Base-by-base conservation (phyloP, 1,140 invertebrate species). In the Manduca sexta region DNA sequence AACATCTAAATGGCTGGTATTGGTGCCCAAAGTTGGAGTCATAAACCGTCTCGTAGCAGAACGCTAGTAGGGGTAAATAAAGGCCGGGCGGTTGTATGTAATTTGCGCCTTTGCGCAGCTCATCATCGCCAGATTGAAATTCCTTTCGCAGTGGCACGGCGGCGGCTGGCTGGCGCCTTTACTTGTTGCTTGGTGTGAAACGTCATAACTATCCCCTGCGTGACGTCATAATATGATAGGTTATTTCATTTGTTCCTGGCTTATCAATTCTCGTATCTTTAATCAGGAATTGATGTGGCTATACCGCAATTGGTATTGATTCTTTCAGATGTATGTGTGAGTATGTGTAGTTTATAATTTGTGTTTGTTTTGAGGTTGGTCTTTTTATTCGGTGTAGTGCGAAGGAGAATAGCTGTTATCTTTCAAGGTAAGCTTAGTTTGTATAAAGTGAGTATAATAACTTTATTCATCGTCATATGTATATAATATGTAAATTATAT, bases 111-210 rank as follows among this genome's bases (percentile, higher is more conserved):
- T 63, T 60, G 65, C 71, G 53, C 68, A 60, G 60, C 58, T 70
- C 77, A 77, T 79, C 78, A 75, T 56, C 59, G 52, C 64, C 70
- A 78, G 72, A 79, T 82, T 82, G 72, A 74, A 78, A 82, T 82
- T 79, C 74, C 69, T 67, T 60, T 64, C 59, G 59, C 55, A 61
- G 55, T 65, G 69, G 57, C 69, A 63, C 58, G 69, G 56, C 58
- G 75, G 49, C 74, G 73, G 54, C 75, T 57, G 64, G 47, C 62
- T 60, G 79, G 71, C 79, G 76, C 76, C 69, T 50, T 11, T 41
- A 77, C 79, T 80, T 81, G 77, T 81, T 83, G 76, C 74, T 53
- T 51, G 51, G 53, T 41, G 61, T 64, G 59, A 70, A 77, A 77
- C 72, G 69, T 76, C 68, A 74, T 78, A 83, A 80, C 73, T 64